A percentile compares a stretch with the other conserved stretches of the same genome.
phyloP scores from a whole-genome alignment of 2,888 invertebrate genomes.

The Cryptops parisi region DNA sequence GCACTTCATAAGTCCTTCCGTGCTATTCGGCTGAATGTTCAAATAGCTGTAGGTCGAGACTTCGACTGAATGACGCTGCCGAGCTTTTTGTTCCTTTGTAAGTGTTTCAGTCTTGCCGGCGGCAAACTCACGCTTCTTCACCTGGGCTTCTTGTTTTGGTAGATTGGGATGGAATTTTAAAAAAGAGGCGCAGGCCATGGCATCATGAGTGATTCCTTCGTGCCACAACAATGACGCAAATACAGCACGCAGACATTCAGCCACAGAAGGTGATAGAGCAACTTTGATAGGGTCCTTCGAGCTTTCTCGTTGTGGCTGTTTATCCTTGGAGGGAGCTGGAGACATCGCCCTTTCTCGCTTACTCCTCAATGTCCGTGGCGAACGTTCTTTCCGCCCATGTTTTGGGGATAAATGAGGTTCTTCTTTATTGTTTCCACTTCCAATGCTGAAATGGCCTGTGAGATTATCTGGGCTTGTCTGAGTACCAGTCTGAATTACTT shows the following conservation, averaged over 20 bases:
- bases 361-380: slow-evolving; percentile 31
- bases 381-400: slow-evolving; percentile 40
- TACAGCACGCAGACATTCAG: slow-evolving; percentile 80
- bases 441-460: slow-evolving; percentile 46
- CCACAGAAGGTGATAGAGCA: slow-evolving; percentile 81
- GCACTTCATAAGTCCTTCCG: slow-evolving; percentile 57
- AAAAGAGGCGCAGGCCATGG: slow-evolving; percentile 94
- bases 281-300: slow-evolving; percentile 44
- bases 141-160: slow-evolving; percentile 50
- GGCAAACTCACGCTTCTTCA: slow-evolving; percentile 35
- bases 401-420: slow-evolving; percentile 39
- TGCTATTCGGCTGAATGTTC: slow-evolving; percentile 30
- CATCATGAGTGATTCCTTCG: slow-evolving; percentile 92
- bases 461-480: slow-evolving; percentile 50
- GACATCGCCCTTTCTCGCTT: slow-evolving; percentile 33
- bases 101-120: slow-evolving; percentile 23
- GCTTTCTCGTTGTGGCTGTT: slow-evolving; percentile 26
- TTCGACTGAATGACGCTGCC: slow-evolving; percentile 77
- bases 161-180: slow-evolving; percentile 80
- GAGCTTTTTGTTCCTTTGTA: slow-evolving; percentile 31
- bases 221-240: slow-evolving; percentile 97
- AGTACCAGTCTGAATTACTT: slow-evolving; percentile 48
- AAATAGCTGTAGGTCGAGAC: slow-evolving; percentile 36
- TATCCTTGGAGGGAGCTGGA: slow-evolving; percentile 25
- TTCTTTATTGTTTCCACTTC: slow-evolving; percentile 37